Percentiles rank a stretch among this genome's conserved stretches.
Evolutionary conservation across 2,888 invertebrate genomes (phyloP).

Genomic region (Aricia artaxerxes): DNA sequence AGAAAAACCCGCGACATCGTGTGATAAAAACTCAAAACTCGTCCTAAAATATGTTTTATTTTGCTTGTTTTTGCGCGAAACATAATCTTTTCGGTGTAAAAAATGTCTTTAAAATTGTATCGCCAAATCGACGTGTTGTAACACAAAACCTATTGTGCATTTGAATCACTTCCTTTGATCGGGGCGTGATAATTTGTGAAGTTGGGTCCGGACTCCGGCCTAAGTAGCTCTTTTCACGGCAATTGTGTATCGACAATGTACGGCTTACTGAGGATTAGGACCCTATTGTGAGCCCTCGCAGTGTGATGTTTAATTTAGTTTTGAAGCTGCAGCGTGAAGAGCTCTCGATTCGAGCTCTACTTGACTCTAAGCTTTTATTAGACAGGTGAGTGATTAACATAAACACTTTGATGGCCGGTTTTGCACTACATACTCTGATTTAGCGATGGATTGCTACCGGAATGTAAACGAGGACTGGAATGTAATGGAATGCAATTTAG

Average conservation of each 20-base stretch:
- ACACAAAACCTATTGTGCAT: conserved; percentile 65
- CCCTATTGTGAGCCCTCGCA: conserved; percentile 52
- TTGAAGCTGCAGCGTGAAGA: conserved; percentile 49
- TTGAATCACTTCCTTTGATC: conserved; percentile 65
- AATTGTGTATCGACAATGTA: conserved; percentile 69
- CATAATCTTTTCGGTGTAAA: conserved; percentile 28
- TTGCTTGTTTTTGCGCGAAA: neutral
- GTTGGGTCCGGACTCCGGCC: conserved; percentile 46
- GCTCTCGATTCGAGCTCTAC: conserved; percentile 29
- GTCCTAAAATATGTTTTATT: conserved; percentile 18
- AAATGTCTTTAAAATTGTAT: conserved; percentile 37
- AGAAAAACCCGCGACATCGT: conserved; percentile 46
- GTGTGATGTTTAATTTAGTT: conserved; percentile 52
- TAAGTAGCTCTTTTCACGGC: conserved; percentile 75
- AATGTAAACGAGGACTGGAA: too few relatives aligned
- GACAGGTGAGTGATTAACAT: neutral
- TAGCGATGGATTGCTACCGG: too few relatives aligned
- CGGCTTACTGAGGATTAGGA: conserved; percentile 66
- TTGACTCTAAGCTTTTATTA: conserved; percentile 13
- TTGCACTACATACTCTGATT: too few relatives aligned
- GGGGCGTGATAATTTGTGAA: conserved; percentile 64
- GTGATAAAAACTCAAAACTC: conserved; percentile 60
- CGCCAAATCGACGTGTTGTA: conserved; percentile 49
- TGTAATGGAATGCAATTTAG: too few relatives aligned
- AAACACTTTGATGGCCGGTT: neutral